Percentiles rank a stretch among this genome's conserved stretches.
These are phyloP conservation scores for Cephalopachus bancanus DNA, from an alignment of 2,797 vertebrate species.

Conservation along the genomic window DNA sequence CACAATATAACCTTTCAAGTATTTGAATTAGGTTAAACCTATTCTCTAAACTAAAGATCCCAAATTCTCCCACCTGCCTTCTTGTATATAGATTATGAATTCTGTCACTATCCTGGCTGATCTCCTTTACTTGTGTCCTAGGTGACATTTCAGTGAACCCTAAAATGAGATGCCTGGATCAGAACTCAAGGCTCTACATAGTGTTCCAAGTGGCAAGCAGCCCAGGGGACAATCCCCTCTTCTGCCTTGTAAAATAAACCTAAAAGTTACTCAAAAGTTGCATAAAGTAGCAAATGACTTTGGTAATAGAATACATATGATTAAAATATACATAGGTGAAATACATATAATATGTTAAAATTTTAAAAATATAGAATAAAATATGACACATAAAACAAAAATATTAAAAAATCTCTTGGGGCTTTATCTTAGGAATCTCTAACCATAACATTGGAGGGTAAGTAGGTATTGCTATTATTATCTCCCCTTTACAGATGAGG, in stretches of 20 bases:
- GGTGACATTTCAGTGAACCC: neutral
- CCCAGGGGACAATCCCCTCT: neutral
- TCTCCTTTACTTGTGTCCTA: neutral
- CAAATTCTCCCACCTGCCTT: neutral
- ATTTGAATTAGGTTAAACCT: slow-evolving; percentile 30
- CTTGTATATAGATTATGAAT: neutral
- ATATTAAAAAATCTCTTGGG: neutral
- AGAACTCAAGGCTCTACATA: slow-evolving; percentile 5
- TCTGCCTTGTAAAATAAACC: neutral
- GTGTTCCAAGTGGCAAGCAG: neutral
- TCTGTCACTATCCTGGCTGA: neutral
- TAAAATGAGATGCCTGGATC: neutral
- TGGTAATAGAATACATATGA: neutral
- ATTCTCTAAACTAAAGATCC: neutral
- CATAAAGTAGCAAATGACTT: slow-evolving; percentile 9
- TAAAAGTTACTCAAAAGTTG: neutral
- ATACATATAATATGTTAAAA: neutral
- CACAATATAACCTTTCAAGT: neutral
- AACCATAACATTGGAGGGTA: neutral
- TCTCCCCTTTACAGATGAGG: neutral
- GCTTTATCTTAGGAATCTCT: neutral
- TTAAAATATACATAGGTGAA: neutral
- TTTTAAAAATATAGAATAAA: slow-evolving; percentile 4
- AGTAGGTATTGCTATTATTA: neutral
- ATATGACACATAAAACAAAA: neutral